phyloP scores from a whole-genome alignment of 2,888 invertebrate species.

The Drosophila borealis region DNA sequence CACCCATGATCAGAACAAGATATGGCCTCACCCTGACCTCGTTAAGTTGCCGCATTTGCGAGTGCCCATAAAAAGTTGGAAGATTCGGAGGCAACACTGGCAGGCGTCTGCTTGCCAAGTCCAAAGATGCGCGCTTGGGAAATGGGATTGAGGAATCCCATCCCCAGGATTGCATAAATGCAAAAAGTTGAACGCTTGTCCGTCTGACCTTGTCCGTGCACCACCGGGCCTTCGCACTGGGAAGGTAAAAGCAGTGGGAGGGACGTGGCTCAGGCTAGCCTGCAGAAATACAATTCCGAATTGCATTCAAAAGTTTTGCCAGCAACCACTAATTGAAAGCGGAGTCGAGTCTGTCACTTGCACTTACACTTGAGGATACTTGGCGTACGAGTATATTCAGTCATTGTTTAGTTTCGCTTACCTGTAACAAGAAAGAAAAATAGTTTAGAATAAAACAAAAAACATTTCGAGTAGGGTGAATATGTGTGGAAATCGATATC shows the following conservation, averaged over 20 bases:
- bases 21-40: slow-evolving; percentile 70
- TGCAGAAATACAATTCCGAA: not conserved
- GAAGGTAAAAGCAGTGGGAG: not conserved
- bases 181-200: slow-evolving; percentile 39
- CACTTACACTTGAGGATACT: slow-evolving; percentile 53
- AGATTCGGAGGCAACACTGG: slow-evolving; percentile 24
- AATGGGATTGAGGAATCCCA: slow-evolving; percentile 18
- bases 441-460: not conserved
- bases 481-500: no score
- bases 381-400: slow-evolving; percentile 16
- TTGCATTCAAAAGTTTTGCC: slow-evolving; percentile 35
- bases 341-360: slow-evolving; percentile 40
- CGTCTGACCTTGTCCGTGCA: slow-evolving; percentile 64
- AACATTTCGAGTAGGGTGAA: no score
- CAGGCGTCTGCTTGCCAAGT: slow-evolving; percentile 43
- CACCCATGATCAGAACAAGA: slow-evolving; percentile 50
- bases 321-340: slow-evolving; percentile 60
- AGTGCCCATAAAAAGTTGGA: slow-evolving; percentile 63
- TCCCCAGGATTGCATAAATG: slow-evolving; percentile 65
- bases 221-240: not conserved
- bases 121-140: slow-evolving; percentile 18
- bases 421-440: slow-evolving; percentile 46
- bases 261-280: slow-evolving; percentile 1
- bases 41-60: slow-evolving; percentile 67
- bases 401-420: slow-evolving; percentile 47